phyloP scores from a whole-genome alignment of 2,888 invertebrate species.

The Elegia similella region DNA sequence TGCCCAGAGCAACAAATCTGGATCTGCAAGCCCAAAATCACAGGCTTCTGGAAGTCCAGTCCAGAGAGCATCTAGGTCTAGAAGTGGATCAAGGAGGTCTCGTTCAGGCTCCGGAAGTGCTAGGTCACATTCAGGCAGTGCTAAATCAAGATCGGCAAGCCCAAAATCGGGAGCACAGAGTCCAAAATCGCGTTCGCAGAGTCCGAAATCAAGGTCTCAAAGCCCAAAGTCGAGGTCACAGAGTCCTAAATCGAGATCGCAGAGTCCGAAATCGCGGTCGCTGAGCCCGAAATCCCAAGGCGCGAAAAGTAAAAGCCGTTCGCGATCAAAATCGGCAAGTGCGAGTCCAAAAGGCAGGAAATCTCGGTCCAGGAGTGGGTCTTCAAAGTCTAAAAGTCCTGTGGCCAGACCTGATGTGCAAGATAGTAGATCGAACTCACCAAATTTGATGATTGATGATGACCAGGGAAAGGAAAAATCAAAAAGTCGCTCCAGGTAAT shows the following conservation, averaged over 20 bases:
- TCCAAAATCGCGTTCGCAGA: slow-evolving; percentile 49
- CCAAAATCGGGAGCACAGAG: slow-evolving; percentile 46
- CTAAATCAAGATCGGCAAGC: slow-evolving; percentile 56
- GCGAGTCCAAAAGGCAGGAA: slow-evolving; percentile 55
- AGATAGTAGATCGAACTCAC: slow-evolving; percentile 77
- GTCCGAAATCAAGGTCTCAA: slow-evolving; percentile 52
- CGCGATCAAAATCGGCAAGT: slow-evolving; percentile 72
- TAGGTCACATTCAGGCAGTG: slow-evolving; percentile 54
- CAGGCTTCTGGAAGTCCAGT: slow-evolving; percentile 66
- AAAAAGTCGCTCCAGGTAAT: slow-evolving; percentile 65
- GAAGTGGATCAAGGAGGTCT: slow-evolving; percentile 61
- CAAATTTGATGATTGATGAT: slow-evolving; percentile 78
- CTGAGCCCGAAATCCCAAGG: slow-evolving; percentile 38
- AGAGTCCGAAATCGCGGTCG: slow-evolving; percentile 39
- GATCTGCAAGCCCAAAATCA: slow-evolving; percentile 68
- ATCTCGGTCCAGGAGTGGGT: slow-evolving; percentile 50
- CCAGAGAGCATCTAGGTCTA: slow-evolving; percentile 54
- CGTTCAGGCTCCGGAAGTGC: slow-evolving; percentile 52
- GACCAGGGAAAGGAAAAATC: slow-evolving; percentile 61
- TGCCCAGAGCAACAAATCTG: slow-evolving; percentile 70
- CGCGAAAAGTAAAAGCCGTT: slow-evolving; percentile 50
- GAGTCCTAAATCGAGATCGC: slow-evolving; percentile 50
- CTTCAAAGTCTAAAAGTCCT: slow-evolving; percentile 62
- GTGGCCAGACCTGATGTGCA: slow-evolving; percentile 52
- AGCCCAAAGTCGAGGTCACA: slow-evolving; percentile 52